These are phyloP conservation scores for Pristionchus pacificus DNA, from an alignment of 1,140 invertebrate species.

Conservation along the genomic window DNA sequence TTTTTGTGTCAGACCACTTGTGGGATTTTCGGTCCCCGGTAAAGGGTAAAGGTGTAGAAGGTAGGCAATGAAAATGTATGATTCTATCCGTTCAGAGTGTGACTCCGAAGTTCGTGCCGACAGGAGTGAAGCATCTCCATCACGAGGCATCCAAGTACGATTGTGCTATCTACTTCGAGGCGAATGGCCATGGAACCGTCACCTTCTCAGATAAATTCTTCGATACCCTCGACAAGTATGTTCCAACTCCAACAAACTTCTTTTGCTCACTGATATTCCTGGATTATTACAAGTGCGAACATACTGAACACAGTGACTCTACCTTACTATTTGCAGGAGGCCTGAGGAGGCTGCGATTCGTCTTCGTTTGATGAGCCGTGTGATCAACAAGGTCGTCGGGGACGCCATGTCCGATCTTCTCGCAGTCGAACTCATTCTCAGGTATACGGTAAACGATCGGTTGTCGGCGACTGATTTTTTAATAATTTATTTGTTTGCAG, in stretches of 20 bases:
- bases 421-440: constrained; percentile 83
- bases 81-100: too few species aligned
- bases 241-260: background rate
- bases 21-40: too few species aligned
- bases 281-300: background rate
- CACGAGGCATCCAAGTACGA: constrained; percentile 83
- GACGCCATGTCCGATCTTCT: constrained; percentile 94
- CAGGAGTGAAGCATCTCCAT: constrained; percentile 98
- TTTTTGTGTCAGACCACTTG: too few species aligned
- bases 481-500: background rate
- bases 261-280: too few species aligned
- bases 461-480: background rate
- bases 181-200: constrained; percentile 94
- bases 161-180: constrained; percentile 97
- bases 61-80: too few species aligned
- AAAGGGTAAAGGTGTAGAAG: too few species aligned
- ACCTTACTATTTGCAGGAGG: too few species aligned
- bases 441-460: constrained; percentile 42
- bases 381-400: constrained; percentile 68
- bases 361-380: constrained; percentile 36
- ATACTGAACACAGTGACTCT: constrained; percentile 4
- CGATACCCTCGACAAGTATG: background rate
- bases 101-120: constrained; percentile 80
- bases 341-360: constrained; percentile 22
- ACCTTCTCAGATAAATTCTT: constrained; percentile 58